Evolutionary conservation across 1,140 invertebrate species (phyloP).

Genomic region (Solenopsis fugax): DNA sequence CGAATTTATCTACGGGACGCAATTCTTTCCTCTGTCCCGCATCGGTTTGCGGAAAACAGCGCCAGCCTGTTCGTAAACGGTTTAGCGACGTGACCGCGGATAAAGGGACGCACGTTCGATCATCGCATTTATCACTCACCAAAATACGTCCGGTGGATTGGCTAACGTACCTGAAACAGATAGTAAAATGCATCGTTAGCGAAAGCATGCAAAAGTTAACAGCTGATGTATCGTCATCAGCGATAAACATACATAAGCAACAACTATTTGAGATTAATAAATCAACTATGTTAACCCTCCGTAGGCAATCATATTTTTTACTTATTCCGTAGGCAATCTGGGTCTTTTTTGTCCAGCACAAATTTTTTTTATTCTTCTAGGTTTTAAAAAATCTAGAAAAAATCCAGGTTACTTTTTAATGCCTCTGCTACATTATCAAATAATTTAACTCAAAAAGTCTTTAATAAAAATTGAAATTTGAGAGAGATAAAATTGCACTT

Average conservation of each 20-base stretch:
- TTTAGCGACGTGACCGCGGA: conserved; percentile 43
- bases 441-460: no score
- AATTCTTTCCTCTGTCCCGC: conserved; percentile 52
- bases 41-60: conserved; percentile 28
- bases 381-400: no score
- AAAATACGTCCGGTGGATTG: conserved; percentile 5
- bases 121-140: conserved; percentile 48
- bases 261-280: not conserved
- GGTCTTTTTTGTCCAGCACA: no score
- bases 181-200: conserved; percentile 39
- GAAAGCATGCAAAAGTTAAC: not conserved
- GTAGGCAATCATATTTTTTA: no score
- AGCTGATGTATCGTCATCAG: not conserved
- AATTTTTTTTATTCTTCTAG: no score
- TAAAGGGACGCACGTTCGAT: conserved; percentile 19
- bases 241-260: not conserved
- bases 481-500: no score
- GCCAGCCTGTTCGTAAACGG: conserved; percentile 46
- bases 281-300: not conserved
- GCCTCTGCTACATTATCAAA: no score
- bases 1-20: conserved; percentile 65
- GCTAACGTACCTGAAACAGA: conserved; percentile 60
- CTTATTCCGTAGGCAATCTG: no score
- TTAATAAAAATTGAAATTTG: no score
- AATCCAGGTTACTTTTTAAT: no score